phyloP scores from a whole-genome alignment of 2,888 invertebrate species.

The Eumacrocentrus americanus region DNA sequence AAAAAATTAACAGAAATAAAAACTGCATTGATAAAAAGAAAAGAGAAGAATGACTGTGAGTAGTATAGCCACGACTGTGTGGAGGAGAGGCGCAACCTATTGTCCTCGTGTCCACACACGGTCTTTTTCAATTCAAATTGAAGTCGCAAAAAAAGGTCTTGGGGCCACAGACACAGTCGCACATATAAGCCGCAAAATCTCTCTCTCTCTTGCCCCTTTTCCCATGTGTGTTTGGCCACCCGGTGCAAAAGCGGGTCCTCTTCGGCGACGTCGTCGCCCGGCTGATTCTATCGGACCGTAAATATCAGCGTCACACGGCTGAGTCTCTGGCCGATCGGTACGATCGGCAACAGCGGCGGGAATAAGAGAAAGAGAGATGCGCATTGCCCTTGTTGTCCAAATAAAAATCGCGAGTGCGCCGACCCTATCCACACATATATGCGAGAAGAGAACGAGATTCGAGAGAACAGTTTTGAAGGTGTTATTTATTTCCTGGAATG shows the following conservation, averaged over 20 bases:
- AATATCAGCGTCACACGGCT: conserved; percentile 56
- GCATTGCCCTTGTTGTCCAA: neutral
- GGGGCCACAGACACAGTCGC: conserved; percentile 30
- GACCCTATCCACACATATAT: conserved; percentile 30
- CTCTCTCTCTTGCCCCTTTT: neutral
- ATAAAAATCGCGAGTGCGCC: conserved; percentile 5
- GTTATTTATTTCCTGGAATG: conserved; percentile 19
- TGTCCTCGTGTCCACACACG: conserved; percentile 57
- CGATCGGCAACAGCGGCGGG: conserved; percentile 29
- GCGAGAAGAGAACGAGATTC: conserved; percentile 20
- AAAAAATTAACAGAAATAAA: no score
- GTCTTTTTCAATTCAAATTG: conserved; percentile 61
- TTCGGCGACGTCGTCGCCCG: conserved; percentile 42
- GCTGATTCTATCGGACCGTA: conserved; percentile 60
- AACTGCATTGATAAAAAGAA: neutral
- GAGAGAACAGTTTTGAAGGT: conserved; percentile 33
- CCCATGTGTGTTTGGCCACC: conserved; percentile 14
- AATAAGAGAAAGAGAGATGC: conserved; percentile 1
- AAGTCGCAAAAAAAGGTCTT: conserved; percentile 54
- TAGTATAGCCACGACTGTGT: conserved; percentile 14
- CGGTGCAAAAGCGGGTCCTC: conserved; percentile 13
- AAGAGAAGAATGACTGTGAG: conserved; percentile 1
- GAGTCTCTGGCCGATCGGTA: conserved; percentile 12
- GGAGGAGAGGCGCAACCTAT: conserved; percentile 52
- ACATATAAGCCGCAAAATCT: conserved; percentile 28